Percentiles rank a stretch among this genome's conserved stretches.
Evolutionary conservation across 1,140 invertebrate species (phyloP).

Genomic region (Mycetomoellerius zeteki): DNA sequence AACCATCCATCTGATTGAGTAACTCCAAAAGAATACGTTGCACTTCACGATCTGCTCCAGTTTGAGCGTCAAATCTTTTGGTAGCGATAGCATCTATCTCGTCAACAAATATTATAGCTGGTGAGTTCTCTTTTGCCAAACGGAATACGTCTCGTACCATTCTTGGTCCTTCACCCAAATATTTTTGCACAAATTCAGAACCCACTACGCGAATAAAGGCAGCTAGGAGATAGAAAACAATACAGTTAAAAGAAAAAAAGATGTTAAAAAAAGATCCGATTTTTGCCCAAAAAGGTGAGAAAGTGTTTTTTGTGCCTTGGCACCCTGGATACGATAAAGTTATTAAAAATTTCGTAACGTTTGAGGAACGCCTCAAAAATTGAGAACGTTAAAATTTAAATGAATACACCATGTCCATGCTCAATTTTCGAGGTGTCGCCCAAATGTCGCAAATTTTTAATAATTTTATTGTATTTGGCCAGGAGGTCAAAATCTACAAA

Average conservation of each 20-base stretch:
- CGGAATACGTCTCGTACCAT: constrained; percentile 99
- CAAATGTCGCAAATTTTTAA: no score
- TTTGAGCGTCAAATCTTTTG: constrained; percentile 99
- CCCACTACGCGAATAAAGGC: constrained; percentile 99
- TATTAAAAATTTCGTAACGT: no score
- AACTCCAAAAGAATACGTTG: constrained; percentile 99
- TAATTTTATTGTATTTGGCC: no score
- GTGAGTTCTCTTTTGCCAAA: constrained; percentile 99
- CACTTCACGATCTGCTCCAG: constrained; percentile 99
- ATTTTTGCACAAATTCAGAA: constrained; percentile 99
- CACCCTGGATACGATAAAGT: no score
- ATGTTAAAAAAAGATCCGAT: no score
- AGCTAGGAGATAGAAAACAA: constrained; percentile 88
- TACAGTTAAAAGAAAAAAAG: background rate
- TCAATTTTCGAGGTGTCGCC: no score
- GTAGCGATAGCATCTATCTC: constrained; percentile 99
- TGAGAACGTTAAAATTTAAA: no score
- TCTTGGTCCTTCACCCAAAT: constrained; percentile 98
- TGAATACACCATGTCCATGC: no score
- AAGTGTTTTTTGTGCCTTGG: no score
- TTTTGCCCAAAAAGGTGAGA: no score
- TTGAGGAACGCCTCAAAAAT: no score
- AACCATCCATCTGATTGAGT: constrained; percentile 99
- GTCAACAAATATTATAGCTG: constrained; percentile 99
- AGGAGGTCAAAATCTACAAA: no score